Evolutionary conservation across 2,888 invertebrate species (phyloP), one percentile per base, ranked within the genome.

Genomic region (Sabellastarte sp.): DNA sequence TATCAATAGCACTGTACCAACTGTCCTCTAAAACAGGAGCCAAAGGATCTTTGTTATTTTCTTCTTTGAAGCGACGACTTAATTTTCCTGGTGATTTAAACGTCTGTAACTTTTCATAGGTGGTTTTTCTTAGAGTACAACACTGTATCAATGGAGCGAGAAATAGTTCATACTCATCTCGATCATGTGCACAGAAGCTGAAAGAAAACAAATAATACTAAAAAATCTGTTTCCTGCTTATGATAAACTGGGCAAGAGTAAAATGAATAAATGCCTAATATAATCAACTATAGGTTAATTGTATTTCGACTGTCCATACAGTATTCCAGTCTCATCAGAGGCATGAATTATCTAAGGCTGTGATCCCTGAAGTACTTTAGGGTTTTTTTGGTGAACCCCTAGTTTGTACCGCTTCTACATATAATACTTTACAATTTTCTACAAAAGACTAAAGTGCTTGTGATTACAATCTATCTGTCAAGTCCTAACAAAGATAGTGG

Each of bases 111-210:
- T 58, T 60, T 29, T 69, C 50, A 31, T 61, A 71, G 5, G 70
- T 72, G 10, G 65, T 61, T 33, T 60, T 59, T 24, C 72, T 33
- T 33, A 72, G 32, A 69, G 63, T 72, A 68, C 72, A 73, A 51
- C 71, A 73, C 50, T 73, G 73, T 15, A n/a, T 59, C 3, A 73
- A 55, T 2, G 73, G 73, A 26, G 71, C 73, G 52, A 73, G 41
- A 51, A 73, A 73, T n/a, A 73, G 32, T 3, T 68, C 15, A 15
- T 63, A 32, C 10, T 70, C 63, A 50, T 73, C 69, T 31, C 51
- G 32, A 57, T 69, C 68, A 53, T 64, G 33, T 2, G 66, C 63
- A 52, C 73, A 73, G 63, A 73, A n/a, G n/a, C n/a, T n/a, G n/a
- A n/a, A n/a, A n/a, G n/a, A n/a, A n/a, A n/a, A n/a, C n/a, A n/a